Conservation (phyloP, 1,140 invertebrate species). For the Pygmarrhopalites habei region DNA sequence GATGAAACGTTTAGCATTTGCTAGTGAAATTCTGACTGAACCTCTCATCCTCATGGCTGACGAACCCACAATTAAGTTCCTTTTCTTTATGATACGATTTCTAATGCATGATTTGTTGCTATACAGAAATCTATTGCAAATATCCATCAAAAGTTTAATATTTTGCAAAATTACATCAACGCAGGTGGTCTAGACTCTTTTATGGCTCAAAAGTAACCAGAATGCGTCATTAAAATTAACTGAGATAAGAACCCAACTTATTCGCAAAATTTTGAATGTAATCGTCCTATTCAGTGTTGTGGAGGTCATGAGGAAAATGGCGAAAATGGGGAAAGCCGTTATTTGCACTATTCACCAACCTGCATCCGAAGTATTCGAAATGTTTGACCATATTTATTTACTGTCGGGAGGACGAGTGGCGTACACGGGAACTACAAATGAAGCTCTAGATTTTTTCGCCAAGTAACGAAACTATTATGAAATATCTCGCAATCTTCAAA, state of each 20-base stretch:
- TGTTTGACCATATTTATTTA: slow-evolving; percentile 83
- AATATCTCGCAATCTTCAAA: no score
- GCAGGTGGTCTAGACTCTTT: slow-evolving; percentile 74
- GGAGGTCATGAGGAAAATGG: slow-evolving; percentile 66
- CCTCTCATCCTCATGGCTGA: slow-evolving; percentile 87
- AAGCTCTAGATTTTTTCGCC: slow-evolving; percentile 73
- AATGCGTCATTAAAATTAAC: no score
- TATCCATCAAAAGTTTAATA: no score
- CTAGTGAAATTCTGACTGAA: slow-evolving; percentile 88
- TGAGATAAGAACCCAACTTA: no score
- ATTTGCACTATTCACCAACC: slow-evolving; percentile 43
- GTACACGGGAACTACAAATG: slow-evolving; percentile 71
- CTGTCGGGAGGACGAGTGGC: slow-evolving; percentile 88
- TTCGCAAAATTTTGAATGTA: no score
- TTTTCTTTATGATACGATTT: no score
- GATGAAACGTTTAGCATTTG: slow-evolving; percentile 86
- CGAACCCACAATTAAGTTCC: no score
- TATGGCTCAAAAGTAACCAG: slow-evolving; percentile 81
- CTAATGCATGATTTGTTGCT: no score
- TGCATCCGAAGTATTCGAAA: slow-evolving; percentile 73
- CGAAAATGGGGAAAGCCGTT: slow-evolving; percentile 48
- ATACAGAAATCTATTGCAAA: no score
- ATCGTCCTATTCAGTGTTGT: no score
- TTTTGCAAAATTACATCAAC: no score
- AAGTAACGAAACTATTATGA: slow-evolving; percentile 46